Percentiles rank a stretch among this genome's conserved stretches.
These are phyloP conservation scores for Sardinella longiceps DNA, from an alignment of 2,797 vertebrate species.

Conservation along the genomic window DNA sequence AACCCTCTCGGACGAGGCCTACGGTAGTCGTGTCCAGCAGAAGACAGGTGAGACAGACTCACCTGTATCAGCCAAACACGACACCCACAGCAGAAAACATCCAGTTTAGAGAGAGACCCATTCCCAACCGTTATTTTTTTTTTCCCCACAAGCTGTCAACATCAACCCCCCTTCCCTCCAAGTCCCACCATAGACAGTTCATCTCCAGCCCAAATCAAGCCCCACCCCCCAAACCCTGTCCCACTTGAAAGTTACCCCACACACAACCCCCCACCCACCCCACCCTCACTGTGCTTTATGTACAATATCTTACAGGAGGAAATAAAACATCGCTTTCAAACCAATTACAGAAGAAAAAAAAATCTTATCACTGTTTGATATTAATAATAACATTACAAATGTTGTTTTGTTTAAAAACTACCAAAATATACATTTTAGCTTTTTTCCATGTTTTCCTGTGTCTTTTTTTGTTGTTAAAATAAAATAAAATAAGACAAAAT, in stretches of 20 bases:
- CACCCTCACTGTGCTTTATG: constrained; percentile 72
- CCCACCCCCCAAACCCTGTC: background rate
- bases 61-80: background rate
- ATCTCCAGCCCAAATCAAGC: constrained; percentile 58
- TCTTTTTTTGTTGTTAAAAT: constrained; percentile 62
- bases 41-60: background rate
- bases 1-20: background rate
- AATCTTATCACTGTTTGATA: constrained; percentile 76
- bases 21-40: background rate
- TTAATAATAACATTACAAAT: constrained; percentile 82
- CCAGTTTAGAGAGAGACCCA: constrained; percentile 10
- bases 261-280: constrained; percentile 25
- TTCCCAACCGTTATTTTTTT: background rate
- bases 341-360: constrained; percentile 84
- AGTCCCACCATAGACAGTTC: background rate
- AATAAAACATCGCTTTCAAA: constrained; percentile 86
- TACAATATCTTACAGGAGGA: constrained; percentile 97
- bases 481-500: no score
- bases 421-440: constrained; percentile 93
- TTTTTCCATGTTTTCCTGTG: constrained; percentile 58
- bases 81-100: constrained; percentile 3
- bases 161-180: background rate
- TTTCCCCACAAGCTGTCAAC: constrained; percentile 59
- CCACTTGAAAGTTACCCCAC: constrained; percentile 42
- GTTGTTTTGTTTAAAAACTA: constrained; percentile 84